Conservation (phyloP, 2,113 vertebrate genomes). For the Muscicapa adusta region DNA sequence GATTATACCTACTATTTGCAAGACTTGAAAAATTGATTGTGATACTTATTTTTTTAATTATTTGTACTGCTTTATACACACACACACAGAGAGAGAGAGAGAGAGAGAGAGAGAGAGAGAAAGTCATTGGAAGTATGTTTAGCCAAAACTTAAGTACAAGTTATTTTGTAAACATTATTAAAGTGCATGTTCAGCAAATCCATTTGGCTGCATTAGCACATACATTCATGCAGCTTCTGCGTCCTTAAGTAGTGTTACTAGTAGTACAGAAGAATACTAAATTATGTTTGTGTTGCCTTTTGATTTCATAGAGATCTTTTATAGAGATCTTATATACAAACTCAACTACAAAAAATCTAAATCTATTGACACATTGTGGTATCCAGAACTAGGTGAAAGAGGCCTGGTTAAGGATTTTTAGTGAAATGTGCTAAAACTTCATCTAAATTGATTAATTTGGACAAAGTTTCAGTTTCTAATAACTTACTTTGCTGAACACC, state of each 20-base stretch:
- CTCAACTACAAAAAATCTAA: neutral
- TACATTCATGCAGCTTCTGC: neutral
- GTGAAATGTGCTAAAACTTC: neutral
- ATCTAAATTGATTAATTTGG: neutral
- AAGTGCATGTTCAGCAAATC: constrained; percentile 34
- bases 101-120: neutral
- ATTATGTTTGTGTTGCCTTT: neutral
- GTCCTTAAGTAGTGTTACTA: neutral
- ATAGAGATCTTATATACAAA: neutral
- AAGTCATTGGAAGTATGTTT: neutral
- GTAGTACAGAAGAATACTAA: neutral
- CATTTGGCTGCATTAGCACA: neutral
- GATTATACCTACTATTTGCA: constrained; percentile 7
- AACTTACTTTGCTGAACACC: neutral
- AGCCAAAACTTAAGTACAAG: constrained; percentile 29
- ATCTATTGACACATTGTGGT: neutral
- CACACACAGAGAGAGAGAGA: neutral
- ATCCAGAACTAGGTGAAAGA: neutral
- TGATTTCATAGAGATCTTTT: neutral
- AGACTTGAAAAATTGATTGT: constrained; percentile 1
- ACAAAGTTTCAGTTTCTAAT: neutral
- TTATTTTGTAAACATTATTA: constrained; percentile 53
- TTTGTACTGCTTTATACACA: constrained; percentile 4
- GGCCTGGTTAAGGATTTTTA: neutral
- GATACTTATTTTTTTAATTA: constrained; percentile 24